Conservation (phyloP, 2,113 vertebrate species). For the Glaucomys volans region DNA sequence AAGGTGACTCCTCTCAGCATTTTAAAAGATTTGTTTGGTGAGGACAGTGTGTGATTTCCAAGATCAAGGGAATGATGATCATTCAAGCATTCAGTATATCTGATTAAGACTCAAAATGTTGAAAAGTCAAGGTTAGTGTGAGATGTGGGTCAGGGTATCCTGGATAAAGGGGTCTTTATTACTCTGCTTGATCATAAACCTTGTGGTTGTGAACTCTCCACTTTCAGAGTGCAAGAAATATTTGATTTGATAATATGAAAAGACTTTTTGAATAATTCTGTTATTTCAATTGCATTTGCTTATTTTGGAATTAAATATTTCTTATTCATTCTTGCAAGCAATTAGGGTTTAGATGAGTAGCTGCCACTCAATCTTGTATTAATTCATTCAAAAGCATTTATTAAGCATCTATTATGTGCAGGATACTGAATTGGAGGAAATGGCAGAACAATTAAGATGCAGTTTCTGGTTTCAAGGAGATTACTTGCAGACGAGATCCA, state of each 20-base stretch:
- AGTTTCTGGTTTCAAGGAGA: background rate
- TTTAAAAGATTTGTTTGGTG: background rate
- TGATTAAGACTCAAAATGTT: background rate
- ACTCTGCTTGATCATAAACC: background rate
- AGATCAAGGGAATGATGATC: background rate
- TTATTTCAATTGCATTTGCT: background rate
- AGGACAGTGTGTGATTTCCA: background rate
- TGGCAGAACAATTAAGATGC: background rate
- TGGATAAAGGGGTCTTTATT: background rate
- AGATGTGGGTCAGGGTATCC: background rate
- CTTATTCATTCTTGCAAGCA: background rate
- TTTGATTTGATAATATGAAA: background rate
- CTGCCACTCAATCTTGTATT: background rate
- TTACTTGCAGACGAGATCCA: background rate
- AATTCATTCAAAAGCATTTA: background rate
- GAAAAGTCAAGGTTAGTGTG: background rate
- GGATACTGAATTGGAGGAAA: background rate
- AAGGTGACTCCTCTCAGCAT: background rate
- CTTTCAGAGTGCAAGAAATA: background rate
- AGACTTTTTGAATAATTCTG: background rate
- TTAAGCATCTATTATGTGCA: background rate
- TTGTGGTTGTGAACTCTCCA: background rate
- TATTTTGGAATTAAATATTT: background rate
- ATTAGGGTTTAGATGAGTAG: background rate
- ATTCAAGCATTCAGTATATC: background rate